phyloP scores from a whole-genome alignment of 37 sponge, comb jelly and placozoan species.

The Ephydatia muelleri region DNA sequence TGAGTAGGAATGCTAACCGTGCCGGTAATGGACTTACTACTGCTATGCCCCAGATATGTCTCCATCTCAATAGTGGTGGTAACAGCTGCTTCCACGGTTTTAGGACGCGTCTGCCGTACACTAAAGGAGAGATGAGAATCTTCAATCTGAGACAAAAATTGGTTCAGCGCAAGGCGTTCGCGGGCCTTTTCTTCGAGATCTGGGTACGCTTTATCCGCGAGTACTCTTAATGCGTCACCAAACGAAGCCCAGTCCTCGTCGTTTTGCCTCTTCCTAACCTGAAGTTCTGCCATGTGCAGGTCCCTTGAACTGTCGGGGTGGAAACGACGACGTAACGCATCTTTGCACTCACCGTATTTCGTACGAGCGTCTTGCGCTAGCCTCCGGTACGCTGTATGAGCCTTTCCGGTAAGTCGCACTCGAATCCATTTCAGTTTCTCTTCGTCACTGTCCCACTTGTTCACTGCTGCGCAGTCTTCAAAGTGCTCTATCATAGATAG shows the following conservation, averaged over 20 bases:
- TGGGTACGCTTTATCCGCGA: slow-evolving; percentile 5
- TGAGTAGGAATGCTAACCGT: background rate
- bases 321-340: background rate
- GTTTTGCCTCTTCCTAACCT: background rate
- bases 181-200: slow-evolving; percentile 11
- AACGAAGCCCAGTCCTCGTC: background rate
- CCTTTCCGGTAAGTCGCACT: slow-evolving; percentile 6
- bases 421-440: slow-evolving; percentile 7
- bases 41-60: slow-evolving; percentile 9
- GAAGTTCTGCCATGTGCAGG: background rate
- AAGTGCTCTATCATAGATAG: too few species aligned
- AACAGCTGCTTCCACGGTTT: slow-evolving; percentile 4
- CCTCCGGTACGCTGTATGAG: background rate
- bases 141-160: background rate
- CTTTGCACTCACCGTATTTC: too few species aligned
- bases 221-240: background rate
- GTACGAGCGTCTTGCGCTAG: too few species aligned
- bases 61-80: slow-evolving; percentile 9
- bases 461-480: background rate
- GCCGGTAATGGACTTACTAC: background rate
- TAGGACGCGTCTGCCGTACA: background rate
- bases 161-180: background rate
- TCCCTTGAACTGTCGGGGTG: background rate
- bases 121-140: background rate
- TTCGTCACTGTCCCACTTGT: slow-evolving; percentile 4